A percentile compares a stretch with the other conserved stretches of the same genome.
Evolutionary conservation across 2,888 invertebrate genomes (phyloP).

Genomic region (Coelopa pilipes): DNA sequence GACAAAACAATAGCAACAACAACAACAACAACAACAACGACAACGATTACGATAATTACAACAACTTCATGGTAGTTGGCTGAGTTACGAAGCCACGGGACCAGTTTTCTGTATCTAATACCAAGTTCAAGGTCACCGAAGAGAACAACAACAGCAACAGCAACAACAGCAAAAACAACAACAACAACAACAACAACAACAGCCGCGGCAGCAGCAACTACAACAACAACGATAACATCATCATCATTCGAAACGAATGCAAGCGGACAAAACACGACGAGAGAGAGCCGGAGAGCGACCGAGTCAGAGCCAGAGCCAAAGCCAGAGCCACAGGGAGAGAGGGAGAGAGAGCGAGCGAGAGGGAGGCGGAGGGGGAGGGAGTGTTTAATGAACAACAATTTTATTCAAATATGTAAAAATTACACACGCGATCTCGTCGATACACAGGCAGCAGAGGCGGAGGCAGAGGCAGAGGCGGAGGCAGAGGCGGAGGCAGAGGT

Average conservation of each 20-base stretch:
- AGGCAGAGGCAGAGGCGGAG: not conserved
- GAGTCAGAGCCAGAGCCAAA: not conserved
- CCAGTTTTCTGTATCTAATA: conserved; percentile 49
- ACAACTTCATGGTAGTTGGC: conserved; percentile 26
- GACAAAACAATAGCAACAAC: too few species aligned
- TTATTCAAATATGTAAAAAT: conserved; percentile 18
- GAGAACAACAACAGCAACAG: conserved; percentile 46
- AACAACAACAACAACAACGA: not conserved
- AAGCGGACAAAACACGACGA: conserved; percentile 2
- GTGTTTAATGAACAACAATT: conserved; percentile 11
- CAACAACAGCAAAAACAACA: not conserved
- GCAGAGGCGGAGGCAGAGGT: not conserved
- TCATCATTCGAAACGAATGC: too few species aligned
- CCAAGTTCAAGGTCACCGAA: conserved; percentile 51
- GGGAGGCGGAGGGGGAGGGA: not conserved
- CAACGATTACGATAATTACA: conserved; percentile 16
- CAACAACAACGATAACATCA: not conserved
- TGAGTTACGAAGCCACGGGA: conserved; percentile 30
- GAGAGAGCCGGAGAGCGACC: not conserved
- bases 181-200: conserved; percentile 43
- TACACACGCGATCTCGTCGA: not conserved
- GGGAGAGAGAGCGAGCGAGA: not conserved
- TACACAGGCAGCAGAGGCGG: not conserved
- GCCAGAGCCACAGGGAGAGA: not conserved
- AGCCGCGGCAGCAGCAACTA: too few species aligned